Conservation (phyloP, 2,797 vertebrate genomes). For the Platyrinchus mystaceus region DNA sequence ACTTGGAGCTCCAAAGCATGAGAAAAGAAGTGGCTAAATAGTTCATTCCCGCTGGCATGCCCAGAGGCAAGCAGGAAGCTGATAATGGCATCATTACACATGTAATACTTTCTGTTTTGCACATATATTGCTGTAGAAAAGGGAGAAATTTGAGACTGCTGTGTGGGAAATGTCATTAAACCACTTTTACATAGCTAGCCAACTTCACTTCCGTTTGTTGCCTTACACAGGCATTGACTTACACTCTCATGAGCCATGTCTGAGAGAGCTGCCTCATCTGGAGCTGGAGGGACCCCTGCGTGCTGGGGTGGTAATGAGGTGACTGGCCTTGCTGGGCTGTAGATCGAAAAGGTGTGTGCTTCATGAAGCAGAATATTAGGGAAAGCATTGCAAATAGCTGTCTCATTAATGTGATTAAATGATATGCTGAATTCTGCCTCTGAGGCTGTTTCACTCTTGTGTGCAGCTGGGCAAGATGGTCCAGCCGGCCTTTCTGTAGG, state of each 20-base stretch:
- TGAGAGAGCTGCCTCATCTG: background rate
- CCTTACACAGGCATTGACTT: background rate
- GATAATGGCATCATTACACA: background rate
- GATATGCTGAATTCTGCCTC: background rate
- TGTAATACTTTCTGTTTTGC: background rate
- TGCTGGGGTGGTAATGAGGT: background rate
- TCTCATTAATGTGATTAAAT: background rate
- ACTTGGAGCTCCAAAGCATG: background rate
- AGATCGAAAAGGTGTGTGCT: background rate
- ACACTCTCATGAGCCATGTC: background rate
- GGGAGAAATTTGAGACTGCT: background rate
- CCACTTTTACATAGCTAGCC: background rate
- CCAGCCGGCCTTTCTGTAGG: background rate
- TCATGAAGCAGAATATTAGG: background rate
- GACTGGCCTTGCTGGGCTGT: background rate
- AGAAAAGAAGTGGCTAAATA: background rate
- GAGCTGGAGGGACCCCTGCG: background rate
- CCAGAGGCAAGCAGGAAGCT: background rate
- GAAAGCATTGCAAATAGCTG: background rate
- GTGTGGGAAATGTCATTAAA: background rate
- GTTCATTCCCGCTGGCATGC: background rate
- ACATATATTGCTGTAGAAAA: background rate
- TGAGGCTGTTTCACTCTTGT: background rate
- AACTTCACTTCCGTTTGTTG: background rate
- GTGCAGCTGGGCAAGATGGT: background rate